phyloP scores from a whole-genome alignment of 2,113 vertebrate genomes.

The Platysternon megacephalum region DNA sequence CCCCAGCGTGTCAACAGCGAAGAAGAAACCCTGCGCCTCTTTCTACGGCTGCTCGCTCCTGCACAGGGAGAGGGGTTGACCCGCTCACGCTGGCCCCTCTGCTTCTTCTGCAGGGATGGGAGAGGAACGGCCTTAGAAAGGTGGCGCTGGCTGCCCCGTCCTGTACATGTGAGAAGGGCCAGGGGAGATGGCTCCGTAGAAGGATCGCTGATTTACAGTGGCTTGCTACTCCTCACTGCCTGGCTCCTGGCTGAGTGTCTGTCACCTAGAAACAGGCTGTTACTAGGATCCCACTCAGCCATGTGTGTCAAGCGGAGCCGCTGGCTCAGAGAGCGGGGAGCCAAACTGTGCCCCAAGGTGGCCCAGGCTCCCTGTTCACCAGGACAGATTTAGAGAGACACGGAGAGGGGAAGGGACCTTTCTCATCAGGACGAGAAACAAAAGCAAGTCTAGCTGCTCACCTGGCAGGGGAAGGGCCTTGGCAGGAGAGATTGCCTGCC shows the following conservation, averaged over 20 bases:
- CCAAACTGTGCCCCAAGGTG: not conserved
- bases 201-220: not conserved
- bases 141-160: not conserved
- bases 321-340: not conserved
- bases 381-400: not conserved
- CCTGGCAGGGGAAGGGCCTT: not conserved
- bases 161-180: not conserved
- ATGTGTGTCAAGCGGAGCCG: not conserved
- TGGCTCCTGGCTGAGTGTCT: not conserved
- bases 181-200: not conserved
- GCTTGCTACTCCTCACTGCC: slow-evolving; percentile 23
- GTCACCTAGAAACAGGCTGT: slow-evolving; percentile 66
- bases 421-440: not conserved
- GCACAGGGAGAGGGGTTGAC: not conserved
- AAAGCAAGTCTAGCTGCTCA: not conserved
- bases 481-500: not conserved
- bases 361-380: not conserved
- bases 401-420: not conserved
- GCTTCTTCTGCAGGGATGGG: not conserved
- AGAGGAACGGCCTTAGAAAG: not conserved
- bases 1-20: not conserved
- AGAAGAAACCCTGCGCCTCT: not conserved
- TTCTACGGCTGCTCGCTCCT: not conserved
- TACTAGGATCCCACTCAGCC: slow-evolving; percentile 1
- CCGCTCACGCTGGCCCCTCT: not conserved